Evolutionary conservation across 2,888 invertebrate species (phyloP), one percentile per base, ranked within the genome.

Genomic region (Troides oblongomaculatus): DNA sequence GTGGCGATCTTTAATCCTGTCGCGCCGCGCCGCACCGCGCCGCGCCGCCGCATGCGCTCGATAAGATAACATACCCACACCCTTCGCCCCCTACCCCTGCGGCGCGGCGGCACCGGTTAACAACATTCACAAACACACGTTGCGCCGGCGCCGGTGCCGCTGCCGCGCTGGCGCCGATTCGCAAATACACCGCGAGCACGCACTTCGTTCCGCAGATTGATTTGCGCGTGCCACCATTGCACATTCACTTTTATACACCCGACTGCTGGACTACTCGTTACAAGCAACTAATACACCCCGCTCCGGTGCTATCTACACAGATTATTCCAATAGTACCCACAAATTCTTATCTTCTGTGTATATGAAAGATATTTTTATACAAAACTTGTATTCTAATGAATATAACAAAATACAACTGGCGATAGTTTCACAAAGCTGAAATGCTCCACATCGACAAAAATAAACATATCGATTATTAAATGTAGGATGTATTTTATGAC

Each of bases 61-160:
- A 83, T 82, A 81, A 83, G 83, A 83, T 83, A 21, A 21, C 21
- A 21, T 21, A 21, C 21, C 21, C 21, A 21, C 21, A 0, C 21
- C 21, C 21, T 21, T 21, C 21, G 21, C 21, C 21, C 21, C 21
- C 21, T 21, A 1, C 21, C 21, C 21, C 21, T 21, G 21, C 21
- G 21, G 21, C 1, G 82, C 81, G 76, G 74, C 75, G 75, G 77
- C 77, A 76, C 72, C 60, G 66, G 66, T 14, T 60, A 23, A 62
- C 86, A 87, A 87, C 84, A 82, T 86, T 85, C 80, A 84, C 83
- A 84, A 87, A 85, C 84, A 85, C 80, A 84, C 84, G 21, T 21
- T 21, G 21, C 21, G 57, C 66, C 58, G 63, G 82, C 81, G 76
- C 74, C 75, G 74, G 77, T 77, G 57, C 66, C 58, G 63, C 59